Percentiles rank a stretch among this genome's conserved stretches.
phyloP scores from a whole-genome alignment of 1,140 invertebrate species.

The Drosophila gunungcola region DNA sequence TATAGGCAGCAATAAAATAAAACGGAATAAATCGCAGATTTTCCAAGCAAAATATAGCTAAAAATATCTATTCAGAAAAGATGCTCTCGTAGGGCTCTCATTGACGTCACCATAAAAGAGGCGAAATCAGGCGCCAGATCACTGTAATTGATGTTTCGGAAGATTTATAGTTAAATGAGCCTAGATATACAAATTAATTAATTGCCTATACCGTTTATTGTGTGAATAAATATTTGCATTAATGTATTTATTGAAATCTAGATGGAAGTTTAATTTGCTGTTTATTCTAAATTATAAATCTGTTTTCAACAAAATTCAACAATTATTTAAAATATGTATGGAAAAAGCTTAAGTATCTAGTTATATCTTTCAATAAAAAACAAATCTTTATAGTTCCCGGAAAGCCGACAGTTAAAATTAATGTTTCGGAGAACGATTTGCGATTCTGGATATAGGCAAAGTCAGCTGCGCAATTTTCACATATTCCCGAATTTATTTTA shows the following conservation, averaged over 20 bases:
- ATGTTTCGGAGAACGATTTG: constrained; percentile 23
- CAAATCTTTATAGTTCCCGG: neutral
- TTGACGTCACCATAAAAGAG: constrained; percentile 71
- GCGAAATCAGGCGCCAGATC: constrained; percentile 27
- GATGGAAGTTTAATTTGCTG: no score
- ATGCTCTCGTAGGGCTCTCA: constrained; percentile 51
- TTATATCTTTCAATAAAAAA: neutral
- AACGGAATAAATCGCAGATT: constrained; percentile 41
- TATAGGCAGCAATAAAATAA: constrained; percentile 76
- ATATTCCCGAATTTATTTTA: constrained; percentile 44
- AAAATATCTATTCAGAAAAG: constrained; percentile 43
- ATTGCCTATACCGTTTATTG: neutral
- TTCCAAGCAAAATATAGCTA: constrained; percentile 57
- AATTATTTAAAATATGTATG: no score
- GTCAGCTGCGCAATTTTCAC: constrained; percentile 56
- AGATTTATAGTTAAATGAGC: constrained; percentile 16
- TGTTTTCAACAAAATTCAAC: no score
- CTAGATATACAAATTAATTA: constrained; percentile 2
- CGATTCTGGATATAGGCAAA: constrained; percentile 34
- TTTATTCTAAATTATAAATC: no score
- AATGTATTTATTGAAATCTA: neutral
- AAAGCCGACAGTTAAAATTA: constrained; percentile 15
- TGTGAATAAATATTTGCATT: neutral
- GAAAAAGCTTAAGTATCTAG: neutral
- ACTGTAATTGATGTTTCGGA: constrained; percentile 7